Evolutionary conservation across 2,888 invertebrate genomes (phyloP), one percentile per base, ranked within the genome.

Genomic region (Synanthedon tipuliformis): DNA sequence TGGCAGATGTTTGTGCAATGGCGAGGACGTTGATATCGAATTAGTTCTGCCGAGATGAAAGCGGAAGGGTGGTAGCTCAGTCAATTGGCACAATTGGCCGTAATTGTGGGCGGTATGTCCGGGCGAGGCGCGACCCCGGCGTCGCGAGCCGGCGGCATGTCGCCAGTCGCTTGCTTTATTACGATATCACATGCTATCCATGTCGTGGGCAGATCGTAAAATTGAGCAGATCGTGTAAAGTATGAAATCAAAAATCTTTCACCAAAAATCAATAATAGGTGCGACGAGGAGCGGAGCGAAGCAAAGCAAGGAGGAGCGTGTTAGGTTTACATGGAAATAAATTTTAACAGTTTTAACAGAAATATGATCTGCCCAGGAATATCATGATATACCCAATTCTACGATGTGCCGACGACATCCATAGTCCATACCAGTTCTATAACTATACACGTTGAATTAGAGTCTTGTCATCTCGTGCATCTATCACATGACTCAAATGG

Each of bases 61-160:
- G 83, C 84, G 85, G 85, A 85, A 84, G 85, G 84, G 85, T 84
- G 85, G 76, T 77, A 68, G 77, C 71, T 70, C 68, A 72, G 75
- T 82, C 86, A 86, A 87, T 86, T 87, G 86, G 78, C 80, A 72
- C 86, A 88, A 88, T 87, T 88, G 88, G 72, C 71, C 73, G 81
- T 83, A 88, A 88, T 88, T 87, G 88, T 79, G 77, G 79, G 65
- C 78, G 81, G 84, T 72, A 85, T 84, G 87, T 83, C 84, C 85
- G 85, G 84, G 76, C 81, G 75, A n/a, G 49, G 49, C 49, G 49
- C 49, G 49, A 49, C 49, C 49, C 49, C 49, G 49, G 18, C 23
- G 18, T n/a, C 45, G 45, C 45, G n/a, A 13, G 45, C 45, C 45
- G n/a, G n/a, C 13, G 4, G 23, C 49, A 12, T 18, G 49, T 49